phyloP scores from a whole-genome alignment of 1,140 invertebrate species.

The Drosophila lini region DNA sequence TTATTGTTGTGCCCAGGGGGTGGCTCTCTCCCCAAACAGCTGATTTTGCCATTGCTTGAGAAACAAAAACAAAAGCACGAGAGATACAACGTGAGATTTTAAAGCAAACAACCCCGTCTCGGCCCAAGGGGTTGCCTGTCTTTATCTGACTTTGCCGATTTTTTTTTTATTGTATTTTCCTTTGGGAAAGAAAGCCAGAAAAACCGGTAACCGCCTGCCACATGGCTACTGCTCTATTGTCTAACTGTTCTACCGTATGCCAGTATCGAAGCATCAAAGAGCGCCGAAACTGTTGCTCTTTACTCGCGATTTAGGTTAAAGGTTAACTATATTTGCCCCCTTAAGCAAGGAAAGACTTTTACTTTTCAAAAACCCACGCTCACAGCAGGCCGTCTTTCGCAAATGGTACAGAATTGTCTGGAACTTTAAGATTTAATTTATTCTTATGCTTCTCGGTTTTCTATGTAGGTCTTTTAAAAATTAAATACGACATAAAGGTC shows the following conservation, averaged over 20 bases:
- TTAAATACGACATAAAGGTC: neutral
- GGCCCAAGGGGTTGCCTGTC: slow-evolving; percentile 38
- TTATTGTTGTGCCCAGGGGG: slow-evolving; percentile 24
- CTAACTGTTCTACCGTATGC: slow-evolving; percentile 32
- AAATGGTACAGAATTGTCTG: slow-evolving; percentile 9
- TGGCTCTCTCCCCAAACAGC: slow-evolving; percentile 55
- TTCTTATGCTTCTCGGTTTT: neutral
- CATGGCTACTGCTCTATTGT: slow-evolving; percentile 31
- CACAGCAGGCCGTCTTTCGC: slow-evolving; percentile 1
- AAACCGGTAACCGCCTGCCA: slow-evolving; percentile 57
- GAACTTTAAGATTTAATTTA: neutral
- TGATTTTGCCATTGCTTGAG: slow-evolving; percentile 47
- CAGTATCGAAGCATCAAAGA: slow-evolving; percentile 41
- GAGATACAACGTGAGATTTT: slow-evolving; percentile 2
- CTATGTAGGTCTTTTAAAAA: neutral
- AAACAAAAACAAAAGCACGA: slow-evolving; percentile 32
- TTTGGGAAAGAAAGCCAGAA: slow-evolving; percentile 40
- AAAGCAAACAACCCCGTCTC: slow-evolving; percentile 42
- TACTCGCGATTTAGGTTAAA: slow-evolving; percentile 75
- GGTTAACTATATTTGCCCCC: slow-evolving; percentile 59
- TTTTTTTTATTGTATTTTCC: slow-evolving; percentile 15
- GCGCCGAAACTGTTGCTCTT: slow-evolving; percentile 71
- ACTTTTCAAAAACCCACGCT: slow-evolving; percentile 52
- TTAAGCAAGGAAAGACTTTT: slow-evolving; percentile 62
- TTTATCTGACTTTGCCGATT: slow-evolving; percentile 14